phyloP scores from a whole-genome alignment of 2,113 vertebrate genomes.

The Notiomystis cincta region DNA sequence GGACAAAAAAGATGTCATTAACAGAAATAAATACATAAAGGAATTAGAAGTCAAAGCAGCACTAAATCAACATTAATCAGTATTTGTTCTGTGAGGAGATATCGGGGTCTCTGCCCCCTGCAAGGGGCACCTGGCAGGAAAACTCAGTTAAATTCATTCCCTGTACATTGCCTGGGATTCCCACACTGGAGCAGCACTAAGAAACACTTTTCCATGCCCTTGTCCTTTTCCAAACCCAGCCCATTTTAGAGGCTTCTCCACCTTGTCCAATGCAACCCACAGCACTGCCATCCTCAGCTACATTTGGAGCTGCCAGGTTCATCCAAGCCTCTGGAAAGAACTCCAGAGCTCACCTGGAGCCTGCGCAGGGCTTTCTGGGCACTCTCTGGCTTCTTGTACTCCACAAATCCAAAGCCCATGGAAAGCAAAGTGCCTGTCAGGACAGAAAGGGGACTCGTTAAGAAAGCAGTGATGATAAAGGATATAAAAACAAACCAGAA shows the following conservation, averaged over 20 bases:
- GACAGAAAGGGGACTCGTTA: not conserved
- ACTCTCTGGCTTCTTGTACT: slow-evolving; percentile 83
- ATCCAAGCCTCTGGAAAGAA: fast-evolving
- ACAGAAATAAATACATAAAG: not conserved
- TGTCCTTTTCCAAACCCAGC: not conserved
- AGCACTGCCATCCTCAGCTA: not conserved
- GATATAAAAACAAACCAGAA: not conserved
- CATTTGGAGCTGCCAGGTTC: fast-evolving
- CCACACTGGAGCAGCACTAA: fast-evolving
- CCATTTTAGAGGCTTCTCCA: not conserved
- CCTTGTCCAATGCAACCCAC: fast-evolving
- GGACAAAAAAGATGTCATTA: fast-evolving
- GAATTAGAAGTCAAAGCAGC: not conserved
- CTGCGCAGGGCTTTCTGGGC: slow-evolving; percentile 89
- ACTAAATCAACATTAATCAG: not conserved
- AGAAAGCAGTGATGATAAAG: fast-evolving
- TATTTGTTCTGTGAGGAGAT: not conserved
- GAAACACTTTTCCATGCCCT: not conserved
- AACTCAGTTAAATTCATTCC: not conserved
- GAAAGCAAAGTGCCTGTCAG: slow-evolving; percentile 81
- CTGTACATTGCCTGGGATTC: not conserved
- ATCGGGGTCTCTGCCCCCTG: not conserved
- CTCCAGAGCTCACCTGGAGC: slow-evolving; percentile 80
- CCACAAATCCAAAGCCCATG: slow-evolving; percentile 96
- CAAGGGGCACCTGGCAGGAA: not conserved